Base-by-base conservation (phyloP, 2,113 vertebrate genomes). In the Casuarius casuarius region DNA sequence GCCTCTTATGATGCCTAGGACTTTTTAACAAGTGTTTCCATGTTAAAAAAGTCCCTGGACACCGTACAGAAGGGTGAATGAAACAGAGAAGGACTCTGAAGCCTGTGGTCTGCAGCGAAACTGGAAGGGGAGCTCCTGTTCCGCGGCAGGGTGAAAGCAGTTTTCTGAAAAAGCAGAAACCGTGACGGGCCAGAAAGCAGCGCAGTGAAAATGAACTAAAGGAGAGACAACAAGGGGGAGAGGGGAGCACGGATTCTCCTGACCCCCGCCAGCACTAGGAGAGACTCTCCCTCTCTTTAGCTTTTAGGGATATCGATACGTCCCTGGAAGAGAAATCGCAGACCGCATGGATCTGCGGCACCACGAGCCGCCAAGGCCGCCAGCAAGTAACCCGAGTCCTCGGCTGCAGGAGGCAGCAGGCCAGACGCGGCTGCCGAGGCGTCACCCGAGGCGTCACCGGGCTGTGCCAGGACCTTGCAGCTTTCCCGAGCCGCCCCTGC, bases 31-130 rank as follows among this genome's bases (percentile, higher is more conserved):
- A 18, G 16, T n/a, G 33, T 33, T 77, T 77, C 25, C 31, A 62
- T 8, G 72, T 44, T 42, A 44, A 58, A 58, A 58, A 54, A 8
- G 9, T 42, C 9, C 20, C 52, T 56, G 56, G 54, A 13, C 15
- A 8, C 28, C 6, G 26, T 12, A 22, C 22, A 56, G 63, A 22
- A 40, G 46, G 21, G 33, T 17, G 33, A 28, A 23, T 1, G 21
- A 44, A 49, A 31, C 0, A 16, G 7, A 35, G 31, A 48, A 65
- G 5, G 58, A 49, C 28, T 44, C 52, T 2, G 3, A 58, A 63
- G 23, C 5, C 21, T 1, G 26, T 1, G 66, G 48, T 35, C 0
- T 0, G 88, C 10, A 40, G 25, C 0, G 0, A 35, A 70, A 75
- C 19, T 0, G 0, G 26, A 16, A 38, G 15, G 80, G 0, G 0